Evolutionary conservation across 2,888 invertebrate species (phyloP), one percentile per base, ranked within the genome.

Genomic region (Operophtera brumata): DNA sequence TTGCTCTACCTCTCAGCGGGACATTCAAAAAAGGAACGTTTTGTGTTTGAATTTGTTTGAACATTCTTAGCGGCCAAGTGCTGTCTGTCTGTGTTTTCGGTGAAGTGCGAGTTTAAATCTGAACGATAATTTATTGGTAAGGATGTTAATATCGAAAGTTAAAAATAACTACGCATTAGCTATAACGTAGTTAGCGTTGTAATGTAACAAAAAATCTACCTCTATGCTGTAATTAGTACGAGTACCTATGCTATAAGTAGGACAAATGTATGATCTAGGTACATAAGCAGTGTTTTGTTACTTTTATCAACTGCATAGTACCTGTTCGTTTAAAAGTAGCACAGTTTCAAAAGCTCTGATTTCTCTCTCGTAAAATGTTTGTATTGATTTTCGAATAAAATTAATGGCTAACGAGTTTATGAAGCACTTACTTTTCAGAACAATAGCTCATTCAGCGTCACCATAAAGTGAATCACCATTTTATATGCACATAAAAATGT

Each of bases 1-100:
- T 68, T 61, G 61, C 62, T 62, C 62, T 55, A 61, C 54, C 62
- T 60, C 44, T 59, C 56, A 69, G 82, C 78, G 78, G 77, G 72
- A 79, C 66, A 67, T 78, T 77, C 73, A 67, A 78, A 79, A 73
- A 64, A 61, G 43, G 64, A 64, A 71, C 68, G 61, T 44, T 54
- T 53, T 55, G 34, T 66, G 69, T 71, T 62, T 47, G 64, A 69
- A 67, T 65, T 50, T 30, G 49, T 45, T 46, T 11, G 30, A 57
- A 61, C 49, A 50, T 54, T 61, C 45, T 55, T 55, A 60, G 51
- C 64, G 65, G 56, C 58, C 49, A 60, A n/a, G 64, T 62, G 50
- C 32, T 34, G n/a, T n/a, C n/a, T n/a, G n/a, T n/a, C n/a, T n/a
- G 54, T 47, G 47, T 35, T 57, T 57, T 43, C 39, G 25, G 46